A percentile compares a stretch with the other conserved stretches of the same genome.
Evolutionary conservation across 2,888 invertebrate species (phyloP).

Genomic region (Cactoblastis cactorum): DNA sequence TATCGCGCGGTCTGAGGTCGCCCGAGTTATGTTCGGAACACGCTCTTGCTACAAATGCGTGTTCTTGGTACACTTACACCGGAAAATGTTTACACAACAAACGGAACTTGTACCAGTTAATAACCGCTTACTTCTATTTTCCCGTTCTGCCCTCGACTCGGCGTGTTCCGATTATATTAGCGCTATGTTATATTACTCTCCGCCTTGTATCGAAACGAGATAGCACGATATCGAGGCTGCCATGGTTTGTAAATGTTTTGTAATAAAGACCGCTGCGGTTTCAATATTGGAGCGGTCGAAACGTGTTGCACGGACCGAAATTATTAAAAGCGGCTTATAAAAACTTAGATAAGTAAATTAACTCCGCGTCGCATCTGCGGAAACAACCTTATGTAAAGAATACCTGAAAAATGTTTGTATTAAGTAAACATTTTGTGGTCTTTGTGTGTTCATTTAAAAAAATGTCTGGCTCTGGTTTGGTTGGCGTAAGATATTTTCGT

Average conservation of each 20-base stretch:
- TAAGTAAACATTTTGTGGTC: constrained; percentile 52
- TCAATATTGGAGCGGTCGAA: constrained; percentile 29
- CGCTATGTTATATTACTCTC: constrained; percentile 21
- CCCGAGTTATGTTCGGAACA: constrained; percentile 55
- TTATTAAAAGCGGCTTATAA: constrained; percentile 31
- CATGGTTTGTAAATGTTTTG: constrained; percentile 19
- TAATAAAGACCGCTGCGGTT: constrained; percentile 29
- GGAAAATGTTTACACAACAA: constrained; percentile 37
- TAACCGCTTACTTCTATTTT: constrained; percentile 34
- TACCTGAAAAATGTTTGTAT: constrained; percentile 43
- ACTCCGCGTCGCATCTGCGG: constrained; percentile 27
- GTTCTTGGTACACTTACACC: constrained; percentile 35
- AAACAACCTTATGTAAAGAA: constrained; percentile 32
- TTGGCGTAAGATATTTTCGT: constrained; percentile 64
- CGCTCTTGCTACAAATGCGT: constrained; percentile 59
- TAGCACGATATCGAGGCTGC: constrained; percentile 18
- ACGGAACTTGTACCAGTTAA: constrained; percentile 36
- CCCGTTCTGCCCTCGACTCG: constrained; percentile 20
- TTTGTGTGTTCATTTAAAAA: constrained; percentile 51
- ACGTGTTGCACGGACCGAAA: constrained; percentile 21
- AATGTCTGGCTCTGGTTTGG: constrained; percentile 47
- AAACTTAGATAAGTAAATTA: constrained; percentile 29
- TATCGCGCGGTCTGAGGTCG: constrained; percentile 63
- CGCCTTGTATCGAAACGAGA: constrained; percentile 15
- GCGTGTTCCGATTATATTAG: constrained; percentile 18